Percentiles rank a stretch among this genome's conserved stretches.
phyloP scores from a whole-genome alignment of 2,113 vertebrate species.

The Scortum barcoo region DNA sequence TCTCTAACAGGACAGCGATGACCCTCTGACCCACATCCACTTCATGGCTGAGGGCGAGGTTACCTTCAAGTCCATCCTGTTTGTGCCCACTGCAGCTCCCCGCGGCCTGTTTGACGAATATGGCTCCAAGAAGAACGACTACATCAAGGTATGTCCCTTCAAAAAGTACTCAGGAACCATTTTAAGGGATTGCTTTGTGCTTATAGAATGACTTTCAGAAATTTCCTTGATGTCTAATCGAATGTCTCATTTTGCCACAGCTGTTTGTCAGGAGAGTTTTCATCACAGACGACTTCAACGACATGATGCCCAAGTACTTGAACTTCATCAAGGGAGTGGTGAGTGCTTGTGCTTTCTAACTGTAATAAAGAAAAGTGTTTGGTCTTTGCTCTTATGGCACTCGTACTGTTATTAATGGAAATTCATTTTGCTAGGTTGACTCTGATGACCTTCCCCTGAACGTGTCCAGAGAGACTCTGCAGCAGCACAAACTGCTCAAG shows the following conservation, averaged over 20 bases:
- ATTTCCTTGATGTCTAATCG: background rate
- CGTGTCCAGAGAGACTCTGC: conserved; percentile 97
- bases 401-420: conserved; percentile 11
- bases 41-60: conserved; percentile 99
- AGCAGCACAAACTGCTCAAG: conserved; percentile 98
- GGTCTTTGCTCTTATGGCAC: background rate
- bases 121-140: conserved; percentile 98
- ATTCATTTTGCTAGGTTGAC: conserved; percentile 88
- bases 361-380: background rate
- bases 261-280: conserved; percentile 97
- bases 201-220: background rate
- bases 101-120: conserved; percentile 98
- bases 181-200: background rate
- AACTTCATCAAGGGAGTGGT: conserved; percentile 98
- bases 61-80: conserved; percentile 98
- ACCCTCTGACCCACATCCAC: conserved; percentile 94
- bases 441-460: conserved; percentile 98
- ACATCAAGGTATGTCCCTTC: conserved; percentile 90
- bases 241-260: conserved; percentile 72
- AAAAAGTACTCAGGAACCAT: background rate
- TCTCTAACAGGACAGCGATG: conserved; percentile 89
- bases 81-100: conserved; percentile 93
- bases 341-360: conserved; percentile 82
- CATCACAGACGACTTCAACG: conserved; percentile 99
- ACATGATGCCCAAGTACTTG: conserved; percentile 99